Base-by-base conservation (phyloP, 2,113 vertebrate species). In the Megalops atlanticus region DNA sequence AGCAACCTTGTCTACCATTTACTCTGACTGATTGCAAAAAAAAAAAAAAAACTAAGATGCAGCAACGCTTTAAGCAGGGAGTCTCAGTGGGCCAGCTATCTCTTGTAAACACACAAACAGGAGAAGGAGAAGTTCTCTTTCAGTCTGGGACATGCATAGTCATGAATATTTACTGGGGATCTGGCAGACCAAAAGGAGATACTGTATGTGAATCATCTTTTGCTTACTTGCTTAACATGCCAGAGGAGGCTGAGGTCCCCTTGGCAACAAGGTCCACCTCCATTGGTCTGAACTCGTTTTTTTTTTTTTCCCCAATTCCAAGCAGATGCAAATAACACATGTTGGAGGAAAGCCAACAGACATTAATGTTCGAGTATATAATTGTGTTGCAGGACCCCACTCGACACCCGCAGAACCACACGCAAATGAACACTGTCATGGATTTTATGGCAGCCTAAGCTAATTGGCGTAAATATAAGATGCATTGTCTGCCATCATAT, bases 381-480 rank as follows among this genome's bases (percentile, higher is more conserved):
- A 31, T 36, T 35, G 1, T 35, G n/a, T n/a, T n/a, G 68, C 68
- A 2, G 68, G 16, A 31, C 58, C 58, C n/a, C 35, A 38, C 16
- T 18, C 69, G 35, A 38, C 69, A 35, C 69, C 33, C 69, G 6
- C 33, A 38, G 69, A 1, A 38, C 69, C 69, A 15, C 36, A 88
- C 87, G 91, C 89, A 92, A 92, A 92, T 92, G 85, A 91, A 91
- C 89, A 88, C 88, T 91, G 92, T 94, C 87, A 88, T 36, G 76
- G 82, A 82, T 90, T 93, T 92, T 91, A 93, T 88, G 87, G 92
- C 2, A 88, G 90, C 88, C 88, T 86, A 80, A 87, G 88, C 91
- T 93, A 93, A 93, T 93, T 93, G 92, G 89, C 90, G 89, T 92
- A 92, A 93, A 92, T 88, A 88, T 87, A 89, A 90, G 88, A 81